Base-by-base conservation (phyloP, 2,797 vertebrate species). In the Diplodus sargus region DNA sequence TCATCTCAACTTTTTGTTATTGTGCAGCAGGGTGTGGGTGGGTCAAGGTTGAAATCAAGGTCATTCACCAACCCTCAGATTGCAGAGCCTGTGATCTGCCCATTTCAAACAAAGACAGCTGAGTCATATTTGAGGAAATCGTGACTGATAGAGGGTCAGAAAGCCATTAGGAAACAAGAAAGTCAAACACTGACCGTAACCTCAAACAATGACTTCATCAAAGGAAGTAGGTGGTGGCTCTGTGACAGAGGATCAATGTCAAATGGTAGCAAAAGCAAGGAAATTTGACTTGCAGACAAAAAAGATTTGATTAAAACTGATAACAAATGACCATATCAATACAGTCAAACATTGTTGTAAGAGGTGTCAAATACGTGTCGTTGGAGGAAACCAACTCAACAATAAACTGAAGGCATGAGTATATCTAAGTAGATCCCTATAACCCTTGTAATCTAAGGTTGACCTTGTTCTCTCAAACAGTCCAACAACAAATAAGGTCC, bases 181-280 rank as follows among this genome's bases (percentile, higher is more conserved):
- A 74, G 70, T 72, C 57, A 82, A 81, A 83, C 65, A 22, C 14
- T 49, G 49, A 65, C 58, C 60, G 23, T 47, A 70, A 70, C 25
- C 42, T 52, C 59, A 79, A 89, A 90, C 80, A 83, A 84, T 90
- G 65, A 81, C 77, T 68, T 89, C 69, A 89, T 71, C 28, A 45
- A 25, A 78, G 49, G 67, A 56, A 64, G 66, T 56, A 75, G 45
- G 49, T 61, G 76, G 43, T 20, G 63, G 25, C 45, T 63, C 4
- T 57, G 18, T 64, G 69, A 74, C 52, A 56, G 65, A 30, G 61
- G 28, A 69, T 78, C 43, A 69, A 77, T 75, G 73, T 77, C 70
- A 77, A 63, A 81, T 47, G 65, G 14, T 47, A 2, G 61, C 48
- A 78, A n/a, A 51, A 48, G 12, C 0, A 60, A 42, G 25, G 2